A percentile compares a stretch with the other conserved stretches of the same genome.
Evolutionary conservation across 2,797 vertebrate species (phyloP).

Genomic region (Margarornis squamiger): DNA sequence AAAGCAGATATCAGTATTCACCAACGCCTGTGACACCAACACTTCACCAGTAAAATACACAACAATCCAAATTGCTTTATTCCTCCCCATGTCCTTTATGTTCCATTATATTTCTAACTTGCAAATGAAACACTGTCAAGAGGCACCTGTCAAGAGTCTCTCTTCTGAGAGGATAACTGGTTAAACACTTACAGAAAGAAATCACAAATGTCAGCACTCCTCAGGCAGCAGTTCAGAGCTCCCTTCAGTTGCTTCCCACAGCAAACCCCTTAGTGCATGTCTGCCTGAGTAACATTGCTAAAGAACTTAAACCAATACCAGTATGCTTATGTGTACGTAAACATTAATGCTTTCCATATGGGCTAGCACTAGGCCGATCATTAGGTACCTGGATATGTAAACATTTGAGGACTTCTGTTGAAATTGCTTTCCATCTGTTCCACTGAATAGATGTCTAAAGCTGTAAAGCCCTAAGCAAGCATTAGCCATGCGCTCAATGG

Average conservation of each 20-base stretch:
- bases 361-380: neutral
- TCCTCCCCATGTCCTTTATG: neutral
- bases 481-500: neutral
- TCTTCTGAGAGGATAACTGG: neutral
- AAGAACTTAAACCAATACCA: neutral
- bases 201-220: neutral
- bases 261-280: neutral
- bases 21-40: neutral
- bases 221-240: neutral
- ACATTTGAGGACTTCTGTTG: neutral
- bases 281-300: neutral
- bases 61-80: neutral
- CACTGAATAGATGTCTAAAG: neutral
- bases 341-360: neutral
- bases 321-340: neutral
- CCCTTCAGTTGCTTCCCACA: neutral
- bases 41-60: neutral
- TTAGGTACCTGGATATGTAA: neutral
- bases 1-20: neutral
- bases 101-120: neutral
- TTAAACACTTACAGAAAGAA: neutral
- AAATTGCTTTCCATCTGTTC: conserved; percentile 14
- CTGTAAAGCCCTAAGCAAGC: neutral
- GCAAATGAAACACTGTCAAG: neutral
- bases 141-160: neutral